phyloP scores from a whole-genome alignment of 2,888 invertebrate genomes.

The Eupithecia subfuscata region DNA sequence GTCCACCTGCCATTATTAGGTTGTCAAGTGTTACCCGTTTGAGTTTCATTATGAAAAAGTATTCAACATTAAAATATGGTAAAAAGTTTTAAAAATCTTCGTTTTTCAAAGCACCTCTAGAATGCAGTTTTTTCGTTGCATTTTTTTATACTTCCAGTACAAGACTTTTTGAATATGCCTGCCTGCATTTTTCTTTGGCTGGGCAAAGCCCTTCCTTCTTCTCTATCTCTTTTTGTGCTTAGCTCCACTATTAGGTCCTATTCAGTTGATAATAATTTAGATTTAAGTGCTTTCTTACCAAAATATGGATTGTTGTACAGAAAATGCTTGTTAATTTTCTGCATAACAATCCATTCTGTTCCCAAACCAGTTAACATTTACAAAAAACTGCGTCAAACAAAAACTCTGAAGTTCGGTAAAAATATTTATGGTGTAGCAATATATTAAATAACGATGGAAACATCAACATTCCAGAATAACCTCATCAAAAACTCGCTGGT shows the following conservation, averaged over 20 bases:
- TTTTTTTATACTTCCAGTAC: no score
- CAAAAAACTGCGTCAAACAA: no score
- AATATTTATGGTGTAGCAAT: no score
- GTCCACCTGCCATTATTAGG: not conserved
- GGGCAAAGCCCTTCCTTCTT: no score
- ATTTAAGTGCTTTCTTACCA: not conserved
- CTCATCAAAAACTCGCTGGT: not conserved
- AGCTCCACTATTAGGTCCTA: not conserved
- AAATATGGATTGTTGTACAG: not conserved
- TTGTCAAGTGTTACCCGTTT: not conserved
- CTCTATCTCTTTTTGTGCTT: not conserved
- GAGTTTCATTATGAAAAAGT: not conserved
- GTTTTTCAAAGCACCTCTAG: no score
- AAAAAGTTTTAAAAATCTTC: no score
- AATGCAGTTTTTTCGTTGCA: no score
- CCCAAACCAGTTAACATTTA: not conserved
- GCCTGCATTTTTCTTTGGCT: no score
- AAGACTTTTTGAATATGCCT: no score
- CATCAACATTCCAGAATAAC: not conserved
- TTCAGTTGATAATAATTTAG: not conserved
- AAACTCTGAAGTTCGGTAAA: no score
- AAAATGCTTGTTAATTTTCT: not conserved
- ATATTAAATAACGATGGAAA: not conserved
- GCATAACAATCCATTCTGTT: not conserved
- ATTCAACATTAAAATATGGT: no score